These are phyloP conservation scores for Acrocephalus kingi DNA, from an alignment of 2,113 vertebrate species.

Conservation along the genomic window DNA sequence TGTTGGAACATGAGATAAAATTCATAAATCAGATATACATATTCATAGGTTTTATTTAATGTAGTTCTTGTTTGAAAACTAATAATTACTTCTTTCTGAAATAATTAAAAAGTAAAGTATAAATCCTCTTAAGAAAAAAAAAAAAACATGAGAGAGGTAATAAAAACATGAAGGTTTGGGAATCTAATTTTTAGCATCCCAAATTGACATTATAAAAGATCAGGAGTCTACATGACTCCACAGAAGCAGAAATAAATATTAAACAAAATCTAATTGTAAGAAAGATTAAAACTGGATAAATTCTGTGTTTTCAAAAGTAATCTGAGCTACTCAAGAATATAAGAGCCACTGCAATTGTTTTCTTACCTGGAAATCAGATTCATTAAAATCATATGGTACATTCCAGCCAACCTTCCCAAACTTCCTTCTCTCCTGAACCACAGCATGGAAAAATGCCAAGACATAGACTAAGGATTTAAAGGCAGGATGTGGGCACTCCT, in stretches of 20 bases:
- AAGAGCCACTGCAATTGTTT: background rate
- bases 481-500: conserved; percentile 82
- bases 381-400: conserved; percentile 91
- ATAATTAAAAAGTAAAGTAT: background rate
- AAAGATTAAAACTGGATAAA: background rate
- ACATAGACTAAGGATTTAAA: conserved; percentile 89
- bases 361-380: conserved; percentile 93
- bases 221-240: background rate
- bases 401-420: conserved; percentile 99
- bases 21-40: background rate
- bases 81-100: background rate
- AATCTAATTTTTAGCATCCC: background rate
- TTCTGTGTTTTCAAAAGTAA: background rate
- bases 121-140: background rate
- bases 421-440: conserved; percentile 94
- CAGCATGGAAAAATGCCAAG: conserved; percentile 94
- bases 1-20: background rate
- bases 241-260: background rate
- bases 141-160: background rate
- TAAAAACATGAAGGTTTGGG: background rate
- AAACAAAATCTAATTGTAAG: background rate
- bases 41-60: background rate
- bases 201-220: background rate
- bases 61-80: background rate
- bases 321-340: background rate